phyloP scores from a whole-genome alignment of 2,113 vertebrate genomes.

The Amia ocellicauda region DNA sequence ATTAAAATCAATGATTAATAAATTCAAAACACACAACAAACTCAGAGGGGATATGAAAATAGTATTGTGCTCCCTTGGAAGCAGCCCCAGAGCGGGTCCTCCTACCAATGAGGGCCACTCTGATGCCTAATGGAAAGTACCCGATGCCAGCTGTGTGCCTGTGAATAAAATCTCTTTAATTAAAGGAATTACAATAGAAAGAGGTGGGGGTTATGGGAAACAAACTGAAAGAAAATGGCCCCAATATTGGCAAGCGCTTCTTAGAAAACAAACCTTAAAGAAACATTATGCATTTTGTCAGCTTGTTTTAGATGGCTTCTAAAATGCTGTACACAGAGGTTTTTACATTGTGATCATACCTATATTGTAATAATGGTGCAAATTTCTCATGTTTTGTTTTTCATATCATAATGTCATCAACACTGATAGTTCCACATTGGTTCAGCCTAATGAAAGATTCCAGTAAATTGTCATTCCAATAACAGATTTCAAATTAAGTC shows the following conservation, averaged over 20 bases:
- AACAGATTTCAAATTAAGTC: no score
- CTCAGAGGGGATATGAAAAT: constrained; percentile 76
- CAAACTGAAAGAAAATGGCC: constrained; percentile 62
- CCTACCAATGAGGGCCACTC: constrained; percentile 69
- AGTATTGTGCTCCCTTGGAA: constrained; percentile 69
- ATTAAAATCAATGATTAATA: constrained; percentile 82
- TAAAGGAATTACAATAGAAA: constrained; percentile 75
- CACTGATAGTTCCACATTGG: no score
- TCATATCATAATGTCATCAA: no score
- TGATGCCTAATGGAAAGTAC: constrained; percentile 75
- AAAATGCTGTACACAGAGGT: no score
- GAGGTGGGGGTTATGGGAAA: constrained; percentile 56
- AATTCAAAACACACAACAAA: constrained; percentile 82
- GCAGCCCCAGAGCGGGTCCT: constrained; percentile 67
- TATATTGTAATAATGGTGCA: no score
- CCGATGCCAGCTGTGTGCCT: constrained; percentile 74
- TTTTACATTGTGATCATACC: no score
- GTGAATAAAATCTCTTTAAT: constrained; percentile 82
- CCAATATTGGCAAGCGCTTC: constrained; percentile 48
- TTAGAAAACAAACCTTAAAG: constrained; percentile 53
- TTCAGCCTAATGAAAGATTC: no score
- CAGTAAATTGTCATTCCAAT: no score
- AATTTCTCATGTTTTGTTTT: no score
- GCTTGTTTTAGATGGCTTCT: no score
- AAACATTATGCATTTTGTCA: constrained; percentile 49